A percentile compares a stretch with the other conserved stretches of the same genome.
Evolutionary conservation across 2,797 vertebrate genomes (phyloP).

Genomic region (Notolepis coatsorum): DNA sequence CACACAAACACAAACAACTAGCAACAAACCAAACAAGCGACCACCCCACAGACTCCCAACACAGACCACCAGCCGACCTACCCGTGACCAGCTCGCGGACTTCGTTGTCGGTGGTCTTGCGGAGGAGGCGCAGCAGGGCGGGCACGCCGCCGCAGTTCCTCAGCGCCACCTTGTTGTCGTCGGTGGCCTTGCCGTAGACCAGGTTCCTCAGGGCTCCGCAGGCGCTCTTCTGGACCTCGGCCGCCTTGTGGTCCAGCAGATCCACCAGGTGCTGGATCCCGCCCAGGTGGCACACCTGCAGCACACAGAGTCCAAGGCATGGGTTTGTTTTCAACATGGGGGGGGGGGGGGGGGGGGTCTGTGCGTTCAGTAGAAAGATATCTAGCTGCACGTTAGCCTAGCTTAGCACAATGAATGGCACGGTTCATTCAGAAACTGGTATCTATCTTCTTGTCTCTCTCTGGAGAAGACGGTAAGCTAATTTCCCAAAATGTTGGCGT

Average conservation of each 20-base stretch:
- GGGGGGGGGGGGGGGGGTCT: too few species aligned
- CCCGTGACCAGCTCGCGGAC: constrained; percentile 96
- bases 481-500: too few species aligned
- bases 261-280: constrained; percentile 98
- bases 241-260: constrained; percentile 92
- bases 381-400: too few species aligned
- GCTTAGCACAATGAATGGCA: too few species aligned
- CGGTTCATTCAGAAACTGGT: too few species aligned
- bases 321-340: too few species aligned
- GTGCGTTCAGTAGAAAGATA: too few species aligned
- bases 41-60: too few species aligned
- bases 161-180: constrained; percentile 98
- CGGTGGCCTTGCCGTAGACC: constrained; percentile 95
- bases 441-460: too few species aligned
- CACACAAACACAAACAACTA: constrained; percentile 21
- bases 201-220: constrained; percentile 96
- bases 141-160: constrained; percentile 97
- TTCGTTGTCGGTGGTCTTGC: constrained; percentile 94
- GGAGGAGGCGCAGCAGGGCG: constrained; percentile 91
- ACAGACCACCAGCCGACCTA: constrained; percentile 75
- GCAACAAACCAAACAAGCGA: constrained; percentile 12
- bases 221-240: constrained; percentile 96
- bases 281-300: constrained; percentile 92
- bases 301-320: too few species aligned
- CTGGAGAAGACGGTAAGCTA: too few species aligned